Conservation (phyloP, 2,797 vertebrate genomes). For the Peromyscus aztecus region DNA sequence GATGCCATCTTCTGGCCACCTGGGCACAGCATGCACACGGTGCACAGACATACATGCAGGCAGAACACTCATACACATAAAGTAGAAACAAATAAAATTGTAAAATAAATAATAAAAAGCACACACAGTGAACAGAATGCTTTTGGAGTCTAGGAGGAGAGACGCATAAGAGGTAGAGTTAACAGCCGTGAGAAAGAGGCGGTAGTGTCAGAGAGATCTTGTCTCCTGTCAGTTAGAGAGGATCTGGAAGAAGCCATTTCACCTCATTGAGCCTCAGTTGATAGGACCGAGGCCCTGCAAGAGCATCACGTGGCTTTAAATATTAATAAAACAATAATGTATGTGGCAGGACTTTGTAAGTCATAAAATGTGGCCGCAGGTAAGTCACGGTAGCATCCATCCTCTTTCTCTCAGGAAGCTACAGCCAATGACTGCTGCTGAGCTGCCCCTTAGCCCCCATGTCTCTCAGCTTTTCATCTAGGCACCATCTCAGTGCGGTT, state of each 20-base stretch:
- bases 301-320: constrained; percentile 11
- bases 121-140: neutral
- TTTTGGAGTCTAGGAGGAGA: neutral
- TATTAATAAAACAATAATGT: neutral
- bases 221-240: neutral
- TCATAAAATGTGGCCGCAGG: neutral
- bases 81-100: neutral
- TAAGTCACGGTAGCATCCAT: neutral
- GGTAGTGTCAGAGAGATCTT: neutral
- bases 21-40: no score
- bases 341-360: neutral
- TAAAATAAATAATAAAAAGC: neutral
- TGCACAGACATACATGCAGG: neutral
- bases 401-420: constrained; percentile 25
- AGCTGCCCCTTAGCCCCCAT: neutral
- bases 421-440: neutral
- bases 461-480: neutral
- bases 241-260: neutral
- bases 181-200: neutral
- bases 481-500: neutral
- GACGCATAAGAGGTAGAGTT: neutral
- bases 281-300: neutral
- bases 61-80: neutral
- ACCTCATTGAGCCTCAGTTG: neutral
- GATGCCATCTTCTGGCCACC: neutral